Base-by-base conservation (phyloP, 2,888 invertebrate species). In the Heliconius aoede region DNA sequence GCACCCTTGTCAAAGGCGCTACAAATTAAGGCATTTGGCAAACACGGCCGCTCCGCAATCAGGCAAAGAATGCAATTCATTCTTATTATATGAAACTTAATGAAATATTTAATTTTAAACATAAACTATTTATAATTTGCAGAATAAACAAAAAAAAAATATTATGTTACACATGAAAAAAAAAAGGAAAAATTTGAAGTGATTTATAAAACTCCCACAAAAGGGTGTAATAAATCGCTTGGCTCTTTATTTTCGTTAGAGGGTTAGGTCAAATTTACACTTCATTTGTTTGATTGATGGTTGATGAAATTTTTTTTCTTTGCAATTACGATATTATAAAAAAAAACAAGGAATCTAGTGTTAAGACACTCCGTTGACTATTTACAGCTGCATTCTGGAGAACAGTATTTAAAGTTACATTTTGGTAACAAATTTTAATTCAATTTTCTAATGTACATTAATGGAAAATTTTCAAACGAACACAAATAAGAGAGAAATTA, bases 1-100 rank as follows among this genome's bases (percentile, higher is more conserved):
- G 21, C n/a, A 72, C 76, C 72, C 72, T 60, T 67, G 76, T 76
- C 76, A 76, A 69, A 69, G 24, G 46, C 21, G 40, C 51, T 26
- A 67, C 51, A 74, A 73, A 67, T 74, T 67, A 74, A 58, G 55
- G 36, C 24, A 36, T 67, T 58, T 36, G 64, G 26, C 58, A 55
- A 67, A 67, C 58, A 51, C 46, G 73, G 18, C 64, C 32, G 46
- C 69, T n/a, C 1, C 30, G 51, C 26, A 73, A 64, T 73, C 51
- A 73, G 24, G n/a, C n/a, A 55, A 55, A 69, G 69, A 55, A 69
- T 30, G 55, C 69, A 24, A 55, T 55, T 55, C 18, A 69, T 69
- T 69, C 51, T 69, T 55, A 30, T 69, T 69, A 40, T 24, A 40
- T 26, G 15, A 24, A 68, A 55, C 1, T n/a, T 69, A 30, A 32